phyloP scores from a whole-genome alignment of 1,140 invertebrate species.

The Drosophila parabipectinata region DNA sequence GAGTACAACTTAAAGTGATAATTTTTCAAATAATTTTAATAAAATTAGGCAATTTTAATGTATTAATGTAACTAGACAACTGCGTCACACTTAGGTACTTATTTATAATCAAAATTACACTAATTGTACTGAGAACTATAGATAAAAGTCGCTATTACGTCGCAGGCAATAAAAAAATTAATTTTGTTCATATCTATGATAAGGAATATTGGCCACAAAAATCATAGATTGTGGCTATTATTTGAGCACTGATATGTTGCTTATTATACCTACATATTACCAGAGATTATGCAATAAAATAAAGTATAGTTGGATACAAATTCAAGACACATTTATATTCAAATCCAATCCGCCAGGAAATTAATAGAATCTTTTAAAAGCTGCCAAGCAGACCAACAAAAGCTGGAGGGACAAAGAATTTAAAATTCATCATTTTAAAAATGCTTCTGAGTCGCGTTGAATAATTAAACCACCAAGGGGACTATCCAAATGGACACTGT shows the following conservation, averaged over 20 bases:
- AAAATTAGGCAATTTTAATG: neutral
- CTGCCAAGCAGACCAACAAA: neutral
- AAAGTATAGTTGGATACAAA: too few species aligned
- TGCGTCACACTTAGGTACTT: too few species aligned
- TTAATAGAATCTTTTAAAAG: neutral
- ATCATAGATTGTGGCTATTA: neutral
- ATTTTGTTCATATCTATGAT: conserved; percentile 5
- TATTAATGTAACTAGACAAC: neutral
- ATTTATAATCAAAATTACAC: neutral
- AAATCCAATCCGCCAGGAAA: neutral
- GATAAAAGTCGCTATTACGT: neutral
- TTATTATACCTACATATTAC: neutral
- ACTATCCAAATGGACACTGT: conserved; percentile 33
- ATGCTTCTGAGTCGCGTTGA: conserved; percentile 22
- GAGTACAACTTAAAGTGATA: conserved; percentile 1
- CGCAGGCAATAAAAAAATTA: neutral
- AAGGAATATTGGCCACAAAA: conserved; percentile 2
- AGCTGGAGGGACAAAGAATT: conserved; percentile 1
- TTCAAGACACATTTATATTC: too few species aligned
- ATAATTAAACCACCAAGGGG: conserved; percentile 29
- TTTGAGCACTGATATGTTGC: neutral
- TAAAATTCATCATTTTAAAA: conserved; percentile 35
- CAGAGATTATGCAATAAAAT: neutral
- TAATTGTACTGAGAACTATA: neutral
- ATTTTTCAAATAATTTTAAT: neutral